Conservation (phyloP, 2,113 vertebrate species). For the Lipophrys pholis region DNA sequence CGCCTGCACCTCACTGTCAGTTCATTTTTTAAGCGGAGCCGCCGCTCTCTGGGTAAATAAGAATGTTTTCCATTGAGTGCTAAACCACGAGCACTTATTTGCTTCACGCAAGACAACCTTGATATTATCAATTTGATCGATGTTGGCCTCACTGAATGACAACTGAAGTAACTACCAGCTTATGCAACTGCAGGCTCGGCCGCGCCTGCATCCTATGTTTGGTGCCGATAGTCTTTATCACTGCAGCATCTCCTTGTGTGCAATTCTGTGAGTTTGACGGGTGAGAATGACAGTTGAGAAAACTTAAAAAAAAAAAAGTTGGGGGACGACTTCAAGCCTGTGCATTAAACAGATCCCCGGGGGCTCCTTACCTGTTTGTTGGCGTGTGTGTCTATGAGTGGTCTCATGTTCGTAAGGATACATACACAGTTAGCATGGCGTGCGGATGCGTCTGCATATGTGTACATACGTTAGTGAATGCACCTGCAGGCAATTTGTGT, state of each 20-base stretch:
- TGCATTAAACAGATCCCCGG: conserved; percentile 53
- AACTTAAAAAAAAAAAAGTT: conserved; percentile 42
- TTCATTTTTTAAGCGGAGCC: conserved; percentile 83
- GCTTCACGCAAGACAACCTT: conserved; percentile 51
- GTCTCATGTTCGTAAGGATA: conserved; percentile 37
- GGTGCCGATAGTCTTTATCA: conserved; percentile 53
- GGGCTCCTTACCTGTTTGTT: conserved; percentile 60
- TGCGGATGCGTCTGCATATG: conserved; percentile 5
- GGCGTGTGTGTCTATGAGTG: conserved; percentile 53
- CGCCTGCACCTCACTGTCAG: conserved; percentile 74
- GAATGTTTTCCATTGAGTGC: conserved; percentile 69
- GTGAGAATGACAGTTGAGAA: conserved; percentile 58
- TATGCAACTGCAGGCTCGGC: conserved; percentile 22
- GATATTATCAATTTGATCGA: conserved; percentile 67
- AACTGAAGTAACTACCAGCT: conserved; percentile 58
- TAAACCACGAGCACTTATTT: conserved; percentile 60
- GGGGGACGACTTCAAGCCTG: conserved; percentile 62
- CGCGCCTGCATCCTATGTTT: conserved; percentile 33
- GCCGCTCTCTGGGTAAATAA: conserved; percentile 79
- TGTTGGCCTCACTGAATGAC: conserved; percentile 21
- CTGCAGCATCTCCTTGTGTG: conserved; percentile 44
- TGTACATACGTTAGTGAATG: conserved; percentile 4
- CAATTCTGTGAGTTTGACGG: conserved; percentile 46
- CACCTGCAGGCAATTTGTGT: conserved; percentile 22
- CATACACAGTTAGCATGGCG: not conserved